Evolutionary conservation across 2,888 invertebrate genomes (phyloP), one percentile per base, ranked within the genome.

Genomic region (Cantharis nigra): DNA sequence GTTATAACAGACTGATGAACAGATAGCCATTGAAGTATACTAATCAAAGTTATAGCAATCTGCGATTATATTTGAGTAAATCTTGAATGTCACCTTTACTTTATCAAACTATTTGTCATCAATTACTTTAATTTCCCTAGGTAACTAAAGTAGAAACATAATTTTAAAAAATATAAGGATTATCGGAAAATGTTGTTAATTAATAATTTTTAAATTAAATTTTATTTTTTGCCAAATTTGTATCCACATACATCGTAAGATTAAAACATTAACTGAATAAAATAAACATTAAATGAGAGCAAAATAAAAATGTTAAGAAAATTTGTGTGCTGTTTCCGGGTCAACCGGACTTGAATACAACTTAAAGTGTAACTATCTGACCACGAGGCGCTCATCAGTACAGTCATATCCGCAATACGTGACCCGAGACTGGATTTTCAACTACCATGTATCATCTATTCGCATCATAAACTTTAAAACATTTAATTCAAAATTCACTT

Each of bases 401-500:
- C 79, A 75, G 80, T 80, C 81, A 80, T 81, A 83, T 83, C 79
- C 81, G 79, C 78, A 78, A 77, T 79, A 81, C 83, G 83, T 82
- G 83, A 83, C 80, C 79, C 77, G 70, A 76, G 73, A 78, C 78
- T 77, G 75, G 65, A 73, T 71, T 76, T 67, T 80, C 75, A 75
- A 74, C 78, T 71, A 71, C 78, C 71, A 74, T 75, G 62, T 26
- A 73, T 64, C 70, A 77, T 75, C 74, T 69, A 75, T 75, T 70
- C 78, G 74, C 72, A 33, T 78, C 76, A 71, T 76, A 72, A 75
- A 74, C 76, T 78, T 79, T 75, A 73, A 71, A 77, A 77, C 74
- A 72, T 75, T 75, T 75, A 78, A 78, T 78, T 78, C 75, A 78
- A 75, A 78, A 75, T 65, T 72, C 78, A 78, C 75, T 78, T 71